Base-by-base conservation (phyloP, 2,113 vertebrate genomes). In the Delphinus delphis region DNA sequence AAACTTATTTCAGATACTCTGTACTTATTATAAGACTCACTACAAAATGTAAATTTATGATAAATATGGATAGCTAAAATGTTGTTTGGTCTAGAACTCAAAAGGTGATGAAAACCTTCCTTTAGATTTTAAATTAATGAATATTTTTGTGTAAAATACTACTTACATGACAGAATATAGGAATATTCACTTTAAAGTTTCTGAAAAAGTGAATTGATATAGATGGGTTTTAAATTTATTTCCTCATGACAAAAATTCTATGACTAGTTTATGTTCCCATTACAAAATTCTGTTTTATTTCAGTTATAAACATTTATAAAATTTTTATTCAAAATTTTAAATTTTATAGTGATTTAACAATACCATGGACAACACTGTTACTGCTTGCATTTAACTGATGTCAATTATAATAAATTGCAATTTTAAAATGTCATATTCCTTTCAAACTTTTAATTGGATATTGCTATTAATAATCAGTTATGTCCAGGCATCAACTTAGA, bases 111-210 rank as follows among this genome's bases (percentile, higher is more conserved):
- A 47, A 80, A 62, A 89, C 3, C 60, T 11, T 55, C 38, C 15
- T 90, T 82, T 50, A n/a, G 6, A 63, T 77, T 86, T 36, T 17
- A 90, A 18, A 60, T 1, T 47, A 20, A 63, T 3, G 21, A 53
- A 70, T 73, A 89, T 0, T 44, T 76, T 65, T 85, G 0, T 33
- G 70, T 80, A 73, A 83, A 3, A 14, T 88, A 23, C 94, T 96
- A 28, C 90, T 73, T 94, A 81, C 1, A 74, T 14, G 11, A 33
- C 26, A 83, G 31, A 58, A 70, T 15, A 28, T 6, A 92, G 1
- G 4, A 79, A 13, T 50, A 41, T 65, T 95, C 88, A 77, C 15
- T 91, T 89, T 53, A 95, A 97, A 96, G 31, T 31, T 95, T 96
- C 41, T 80, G 7, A 94, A 36, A 60, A 93, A 44, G 8, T 89